phyloP scores from a whole-genome alignment of 2,888 invertebrate genomes.

The Steinernema carpocapsae region DNA sequence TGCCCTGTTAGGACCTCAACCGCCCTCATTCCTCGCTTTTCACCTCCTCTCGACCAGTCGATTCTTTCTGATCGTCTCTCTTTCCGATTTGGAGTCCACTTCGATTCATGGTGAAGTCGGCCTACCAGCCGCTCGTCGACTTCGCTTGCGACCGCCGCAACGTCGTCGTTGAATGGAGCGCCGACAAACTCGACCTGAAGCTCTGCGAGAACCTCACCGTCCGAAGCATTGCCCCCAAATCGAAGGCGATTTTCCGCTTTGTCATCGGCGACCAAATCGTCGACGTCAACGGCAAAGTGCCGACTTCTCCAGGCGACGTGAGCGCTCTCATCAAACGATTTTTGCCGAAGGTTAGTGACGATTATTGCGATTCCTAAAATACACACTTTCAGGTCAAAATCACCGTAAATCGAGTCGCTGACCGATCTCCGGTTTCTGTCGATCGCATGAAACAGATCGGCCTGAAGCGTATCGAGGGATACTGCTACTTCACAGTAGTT shows the following conservation, averaged over 20 bases:
- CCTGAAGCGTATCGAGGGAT: background rate
- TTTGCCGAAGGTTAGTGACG: background rate
- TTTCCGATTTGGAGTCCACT: too few species aligned
- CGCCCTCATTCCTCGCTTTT: too few species aligned
- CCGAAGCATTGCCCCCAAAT: background rate
- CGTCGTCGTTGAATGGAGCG: background rate
- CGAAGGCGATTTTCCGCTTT: slow-evolving; percentile 2
- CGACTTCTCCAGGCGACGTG: background rate
- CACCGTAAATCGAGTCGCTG: background rate
- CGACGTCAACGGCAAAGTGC: slow-evolving; percentile 30
- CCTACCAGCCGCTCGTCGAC: background rate
- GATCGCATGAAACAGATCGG: background rate
- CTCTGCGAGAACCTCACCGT: slow-evolving; percentile 12
- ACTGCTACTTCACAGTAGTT: slow-evolving; percentile 2
- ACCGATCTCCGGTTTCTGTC: slow-evolving; percentile 1
- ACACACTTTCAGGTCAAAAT: background rate
- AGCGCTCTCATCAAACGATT: background rate
- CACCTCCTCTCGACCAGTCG: too few species aligned
- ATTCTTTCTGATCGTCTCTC: too few species aligned
- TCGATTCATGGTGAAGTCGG: background rate
- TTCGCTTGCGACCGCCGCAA: background rate
- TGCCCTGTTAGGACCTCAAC: too few species aligned
- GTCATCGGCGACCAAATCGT: slow-evolving; percentile 36
- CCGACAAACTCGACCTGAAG: background rate
- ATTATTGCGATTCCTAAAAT: background rate